These are phyloP conservation scores for Rhynchonycteris naso DNA, from an alignment of 2,797 vertebrate genomes.

Conservation along the genomic window DNA sequence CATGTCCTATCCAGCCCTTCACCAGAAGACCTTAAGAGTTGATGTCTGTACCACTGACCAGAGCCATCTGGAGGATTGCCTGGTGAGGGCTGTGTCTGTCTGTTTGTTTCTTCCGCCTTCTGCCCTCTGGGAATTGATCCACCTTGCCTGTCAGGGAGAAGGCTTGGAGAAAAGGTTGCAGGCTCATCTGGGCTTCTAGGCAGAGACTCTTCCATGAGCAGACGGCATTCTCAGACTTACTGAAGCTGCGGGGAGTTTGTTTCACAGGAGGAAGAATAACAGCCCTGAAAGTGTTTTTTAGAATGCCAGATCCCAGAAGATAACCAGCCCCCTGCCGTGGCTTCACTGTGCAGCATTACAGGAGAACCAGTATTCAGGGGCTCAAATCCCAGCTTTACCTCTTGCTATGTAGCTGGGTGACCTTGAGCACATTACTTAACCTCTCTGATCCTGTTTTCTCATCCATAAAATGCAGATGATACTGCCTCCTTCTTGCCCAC, in stretches of 20 bases:
- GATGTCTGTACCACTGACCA: constrained; percentile 91
- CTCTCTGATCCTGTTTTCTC: neutral
- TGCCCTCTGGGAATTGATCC: neutral
- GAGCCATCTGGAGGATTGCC: constrained; percentile 92
- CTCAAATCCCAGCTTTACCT: neutral
- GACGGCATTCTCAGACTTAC: neutral
- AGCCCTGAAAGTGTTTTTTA: neutral
- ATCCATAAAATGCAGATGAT: neutral
- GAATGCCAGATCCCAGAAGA: neutral
- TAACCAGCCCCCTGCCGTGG: neutral
- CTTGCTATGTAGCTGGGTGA: neutral
- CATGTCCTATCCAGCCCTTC: constrained; percentile 90
- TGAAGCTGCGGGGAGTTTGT: neutral
- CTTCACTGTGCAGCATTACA: neutral
- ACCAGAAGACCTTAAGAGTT: constrained; percentile 95
- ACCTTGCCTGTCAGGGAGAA: neutral
- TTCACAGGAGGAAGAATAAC: neutral
- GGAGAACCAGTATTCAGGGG: neutral
- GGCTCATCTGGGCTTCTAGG: neutral
- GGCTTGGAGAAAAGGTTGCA: neutral
- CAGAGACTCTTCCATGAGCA: neutral
- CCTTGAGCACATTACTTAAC: neutral
- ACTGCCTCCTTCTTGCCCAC: neutral
- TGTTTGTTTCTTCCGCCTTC: neutral
- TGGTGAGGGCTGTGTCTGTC: constrained; percentile 87